Evolutionary conservation across 2,797 vertebrate species (phyloP).

Genomic region (Nothura maculosa): DNA sequence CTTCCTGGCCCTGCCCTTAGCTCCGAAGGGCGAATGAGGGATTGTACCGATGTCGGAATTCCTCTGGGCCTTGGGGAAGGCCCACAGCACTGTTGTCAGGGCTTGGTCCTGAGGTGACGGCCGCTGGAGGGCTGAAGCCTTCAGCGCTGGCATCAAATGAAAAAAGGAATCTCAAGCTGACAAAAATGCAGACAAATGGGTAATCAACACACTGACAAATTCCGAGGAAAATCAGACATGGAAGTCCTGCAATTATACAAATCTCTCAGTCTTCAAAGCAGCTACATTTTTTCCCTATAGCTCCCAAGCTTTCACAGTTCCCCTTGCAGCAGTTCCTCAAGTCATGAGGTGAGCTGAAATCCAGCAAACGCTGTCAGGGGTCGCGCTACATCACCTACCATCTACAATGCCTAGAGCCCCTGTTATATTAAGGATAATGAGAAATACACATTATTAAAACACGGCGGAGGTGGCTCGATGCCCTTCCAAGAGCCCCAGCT

Average conservation of each 20-base stretch:
- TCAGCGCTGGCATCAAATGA: neutral
- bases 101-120: neutral
- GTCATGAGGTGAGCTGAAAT: neutral
- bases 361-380: neutral
- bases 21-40: neutral
- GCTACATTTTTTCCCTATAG: neutral
- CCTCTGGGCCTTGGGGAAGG: neutral
- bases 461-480: neutral
- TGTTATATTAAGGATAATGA: conserved; percentile 10
- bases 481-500: neutral
- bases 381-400: conserved; percentile 21
- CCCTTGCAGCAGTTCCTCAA: neutral
- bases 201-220: neutral
- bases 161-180: neutral
- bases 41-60: neutral
- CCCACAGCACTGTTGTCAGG: neutral
- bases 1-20: neutral
- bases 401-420: conserved; percentile 28
- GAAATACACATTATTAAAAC: conserved; percentile 7
- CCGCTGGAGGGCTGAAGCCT: neutral
- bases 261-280: neutral
- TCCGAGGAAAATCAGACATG: neutral
- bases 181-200: neutral
- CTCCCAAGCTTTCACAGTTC: neutral
- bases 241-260: neutral